Base-by-base conservation (phyloP, 2,797 vertebrate species). In the Pristis pectinata region DNA sequence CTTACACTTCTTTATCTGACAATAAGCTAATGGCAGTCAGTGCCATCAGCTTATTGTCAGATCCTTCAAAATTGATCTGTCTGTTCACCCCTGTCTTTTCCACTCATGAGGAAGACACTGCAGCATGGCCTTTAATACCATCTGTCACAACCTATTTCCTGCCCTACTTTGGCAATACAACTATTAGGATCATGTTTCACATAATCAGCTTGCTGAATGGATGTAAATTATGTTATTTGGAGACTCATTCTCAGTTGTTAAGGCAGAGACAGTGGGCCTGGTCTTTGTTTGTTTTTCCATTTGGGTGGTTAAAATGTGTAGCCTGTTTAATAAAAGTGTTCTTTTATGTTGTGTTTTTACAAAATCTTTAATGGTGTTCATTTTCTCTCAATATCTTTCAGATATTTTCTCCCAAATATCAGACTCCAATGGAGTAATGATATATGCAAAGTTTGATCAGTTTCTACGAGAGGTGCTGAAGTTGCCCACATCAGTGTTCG, bases 321-420 rank as follows among this genome's bases (percentile, higher is more conserved):
- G 41, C 19, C 37, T 22, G 41, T 91, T 67, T 2, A 41, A 22
- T 22, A 91, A n/a, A 91, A 24, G 17, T 91, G 64, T 19, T 37
- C 30, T 67, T 91, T 41, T 0, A 2, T 67, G 6, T 19, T n/a
- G 27, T n/a, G 44, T 93, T 91, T 64, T 82, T 85, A 56, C 30
- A 82, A 83, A 44, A 56, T n/a, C n/a, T 24, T 44, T 87, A 44
- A 82, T n/a, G 59, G 53, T 74, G 2, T 64, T 95, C 92, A 95
- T 94, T 94, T 41, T 2, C 61, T 94, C 76, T 95, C 95, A 95
- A 4, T 95, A 95, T 76, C 94, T 95, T 95, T 95, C 96, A 99
- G 99, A 99, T 98, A 98, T 99, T 97, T 99, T 99, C 97, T 99
- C 99, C 87, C 98, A 98, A 97, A 98, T 99, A 96, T 99, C 99